Evolutionary conservation across 1,140 invertebrate genomes (phyloP).

Genomic region (Zaprionus inermis): DNA sequence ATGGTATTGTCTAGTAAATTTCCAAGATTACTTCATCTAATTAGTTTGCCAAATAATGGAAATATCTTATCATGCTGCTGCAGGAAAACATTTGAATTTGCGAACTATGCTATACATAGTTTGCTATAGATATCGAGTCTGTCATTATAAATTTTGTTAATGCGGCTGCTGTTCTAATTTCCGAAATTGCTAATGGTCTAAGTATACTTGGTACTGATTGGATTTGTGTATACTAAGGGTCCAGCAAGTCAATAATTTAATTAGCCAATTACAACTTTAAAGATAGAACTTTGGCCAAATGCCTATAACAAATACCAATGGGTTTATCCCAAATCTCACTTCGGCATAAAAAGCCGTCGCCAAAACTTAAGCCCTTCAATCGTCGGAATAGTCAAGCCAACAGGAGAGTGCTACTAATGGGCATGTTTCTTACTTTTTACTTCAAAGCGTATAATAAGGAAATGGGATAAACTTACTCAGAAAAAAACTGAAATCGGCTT

Average conservation of each 20-base stretch:
- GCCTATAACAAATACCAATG: not conserved
- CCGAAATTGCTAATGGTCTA: too few relatives aligned
- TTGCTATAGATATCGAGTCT: too few relatives aligned
- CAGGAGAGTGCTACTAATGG: not conserved
- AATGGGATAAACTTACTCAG: constrained; percentile 36
- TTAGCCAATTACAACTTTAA: constrained; percentile 54
- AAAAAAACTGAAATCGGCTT: constrained; percentile 26
- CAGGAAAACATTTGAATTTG: not conserved
- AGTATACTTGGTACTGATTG: constrained; percentile 9
- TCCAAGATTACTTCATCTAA: not conserved
- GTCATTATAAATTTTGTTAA: too few relatives aligned
- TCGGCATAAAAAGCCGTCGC: not conserved
- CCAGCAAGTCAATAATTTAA: constrained; percentile 48
- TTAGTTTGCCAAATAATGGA: not conserved
- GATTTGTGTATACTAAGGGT: constrained; percentile 9
- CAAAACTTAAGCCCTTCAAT: not conserved
- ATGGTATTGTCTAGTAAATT: not conserved
- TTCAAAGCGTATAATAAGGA: not conserved
- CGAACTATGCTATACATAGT: not conserved
- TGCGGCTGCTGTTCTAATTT: too few relatives aligned
- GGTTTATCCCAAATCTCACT: constrained; percentile 24
- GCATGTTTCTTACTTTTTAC: not conserved
- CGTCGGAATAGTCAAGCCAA: not conserved
- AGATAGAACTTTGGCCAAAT: not conserved
- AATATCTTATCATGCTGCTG: not conserved